A percentile compares a stretch with the other conserved stretches of the same genome.
phyloP scores from a whole-genome alignment of 2,113 vertebrate species.

The Erpornis zantholeuca region DNA sequence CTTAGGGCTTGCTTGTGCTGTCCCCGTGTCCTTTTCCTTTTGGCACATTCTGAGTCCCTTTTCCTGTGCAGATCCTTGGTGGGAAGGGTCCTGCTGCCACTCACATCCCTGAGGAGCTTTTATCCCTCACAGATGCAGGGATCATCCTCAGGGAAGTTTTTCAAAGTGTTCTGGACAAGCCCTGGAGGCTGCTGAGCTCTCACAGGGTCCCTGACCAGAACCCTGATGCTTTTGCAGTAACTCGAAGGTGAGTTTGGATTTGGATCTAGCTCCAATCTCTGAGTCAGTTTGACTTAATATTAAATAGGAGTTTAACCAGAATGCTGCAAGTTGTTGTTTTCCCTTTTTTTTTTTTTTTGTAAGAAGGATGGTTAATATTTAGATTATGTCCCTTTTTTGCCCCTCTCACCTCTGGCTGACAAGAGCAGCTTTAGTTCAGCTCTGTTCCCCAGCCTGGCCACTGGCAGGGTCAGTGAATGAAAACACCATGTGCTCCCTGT shows the following conservation, averaged over 20 bases:
- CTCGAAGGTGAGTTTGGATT: background rate
- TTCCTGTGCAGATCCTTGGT: background rate
- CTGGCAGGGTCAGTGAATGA: constrained; percentile 9
- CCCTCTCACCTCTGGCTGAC: background rate
- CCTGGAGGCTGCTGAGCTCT: background rate
- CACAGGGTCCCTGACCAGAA: background rate
- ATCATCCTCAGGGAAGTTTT: background rate
- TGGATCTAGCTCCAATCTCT: background rate
- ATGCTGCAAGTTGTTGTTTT: too few relatives aligned
- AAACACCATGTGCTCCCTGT: background rate
- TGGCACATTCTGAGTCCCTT: background rate
- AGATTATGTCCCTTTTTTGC: background rate
- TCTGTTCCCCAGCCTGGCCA: background rate
- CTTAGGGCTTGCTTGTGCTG: background rate
- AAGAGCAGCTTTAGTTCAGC: background rate
- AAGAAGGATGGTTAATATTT: background rate
- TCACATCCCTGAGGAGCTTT: background rate
- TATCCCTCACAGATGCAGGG: background rate
- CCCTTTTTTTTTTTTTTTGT: too few relatives aligned
- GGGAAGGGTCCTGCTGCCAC: background rate
- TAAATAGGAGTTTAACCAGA: background rate
- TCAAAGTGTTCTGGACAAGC: background rate
- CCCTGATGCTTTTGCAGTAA: background rate
- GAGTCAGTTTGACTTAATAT: background rate
- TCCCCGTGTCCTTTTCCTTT: background rate